These are phyloP conservation scores for Siphamia tubifer DNA, from an alignment of 2,113 vertebrate species.

Conservation along the genomic window DNA sequence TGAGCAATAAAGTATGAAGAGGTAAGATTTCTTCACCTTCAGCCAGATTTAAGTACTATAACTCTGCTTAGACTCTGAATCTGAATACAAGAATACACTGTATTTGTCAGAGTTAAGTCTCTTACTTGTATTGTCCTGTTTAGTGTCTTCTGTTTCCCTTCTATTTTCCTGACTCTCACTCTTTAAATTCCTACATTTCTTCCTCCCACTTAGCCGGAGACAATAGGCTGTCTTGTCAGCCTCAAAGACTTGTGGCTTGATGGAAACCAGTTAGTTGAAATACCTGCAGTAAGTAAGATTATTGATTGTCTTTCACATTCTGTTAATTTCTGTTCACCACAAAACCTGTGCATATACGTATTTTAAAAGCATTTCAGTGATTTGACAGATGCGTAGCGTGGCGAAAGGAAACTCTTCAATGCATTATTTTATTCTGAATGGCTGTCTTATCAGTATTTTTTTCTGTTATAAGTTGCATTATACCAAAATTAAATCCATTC, in stretches of 20 bases:
- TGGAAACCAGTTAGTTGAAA: slow-evolving; percentile 92
- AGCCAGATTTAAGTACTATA: neutral
- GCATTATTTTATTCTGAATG: no score
- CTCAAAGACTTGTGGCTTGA: slow-evolving; percentile 98
- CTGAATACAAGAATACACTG: neutral
- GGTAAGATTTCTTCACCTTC: neutral
- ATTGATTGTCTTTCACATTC: neutral
- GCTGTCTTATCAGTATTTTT: no score
- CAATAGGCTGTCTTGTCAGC: slow-evolving; percentile 93
- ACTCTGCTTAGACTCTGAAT: neutral
- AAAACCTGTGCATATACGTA: no score
- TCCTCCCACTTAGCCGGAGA: slow-evolving; percentile 85
- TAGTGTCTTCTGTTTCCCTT: neutral
- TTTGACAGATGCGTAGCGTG: no score
- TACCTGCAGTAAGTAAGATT: slow-evolving; percentile 87
- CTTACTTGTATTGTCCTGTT: neutral
- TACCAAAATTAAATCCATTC: no score
- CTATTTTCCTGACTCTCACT: neutral
- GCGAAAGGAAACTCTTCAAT: no score
- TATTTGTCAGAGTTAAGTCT: neutral
- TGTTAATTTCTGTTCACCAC: neutral
- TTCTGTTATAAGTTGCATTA: no score
- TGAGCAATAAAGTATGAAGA: no score
- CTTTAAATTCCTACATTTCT: slow-evolving; percentile 29
- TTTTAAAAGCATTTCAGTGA: no score